Conservation (phyloP, 2,888 invertebrate genomes). For the Diachrysia chrysitis region DNA sequence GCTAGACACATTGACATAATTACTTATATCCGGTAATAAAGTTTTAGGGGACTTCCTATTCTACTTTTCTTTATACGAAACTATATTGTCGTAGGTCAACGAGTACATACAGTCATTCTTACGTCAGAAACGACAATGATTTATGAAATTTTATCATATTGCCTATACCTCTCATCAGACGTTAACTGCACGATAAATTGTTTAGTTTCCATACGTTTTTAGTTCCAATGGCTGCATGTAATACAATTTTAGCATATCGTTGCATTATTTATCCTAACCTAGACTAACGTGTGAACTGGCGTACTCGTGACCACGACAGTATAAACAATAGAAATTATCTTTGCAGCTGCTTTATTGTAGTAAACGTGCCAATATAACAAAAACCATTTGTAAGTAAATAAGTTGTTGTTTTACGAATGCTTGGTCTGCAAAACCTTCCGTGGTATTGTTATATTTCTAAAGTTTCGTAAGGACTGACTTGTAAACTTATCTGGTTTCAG, state of each 20-base stretch:
- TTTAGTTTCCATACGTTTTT: slow-evolving; percentile 35
- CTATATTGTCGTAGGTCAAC: slow-evolving; percentile 33
- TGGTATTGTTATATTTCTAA: slow-evolving; percentile 24
- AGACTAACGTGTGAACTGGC: slow-evolving; percentile 55
- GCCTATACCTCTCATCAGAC: background rate
- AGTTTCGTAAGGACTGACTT: slow-evolving; percentile 19
- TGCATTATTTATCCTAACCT: slow-evolving; percentile 52
- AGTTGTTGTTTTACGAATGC: slow-evolving; percentile 23
- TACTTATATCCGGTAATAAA: slow-evolving; percentile 47
- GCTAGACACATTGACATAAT: slow-evolving; percentile 46
- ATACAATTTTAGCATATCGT: slow-evolving; percentile 40
- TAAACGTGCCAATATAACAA: slow-evolving; percentile 45
- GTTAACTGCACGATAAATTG: slow-evolving; percentile 26
- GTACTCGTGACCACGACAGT: slow-evolving; percentile 53
- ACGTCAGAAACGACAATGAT: background rate
- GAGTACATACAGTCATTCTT: slow-evolving; percentile 4
- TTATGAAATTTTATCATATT: too few species aligned
- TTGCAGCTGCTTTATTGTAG: slow-evolving; percentile 41
- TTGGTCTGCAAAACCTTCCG: slow-evolving; percentile 14
- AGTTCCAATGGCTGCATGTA: slow-evolving; percentile 36
- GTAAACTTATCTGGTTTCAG: background rate
- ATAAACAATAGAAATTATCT: slow-evolving; percentile 40
- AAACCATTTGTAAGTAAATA: slow-evolving; percentile 13
- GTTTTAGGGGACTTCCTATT: slow-evolving; percentile 33
- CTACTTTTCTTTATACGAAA: slow-evolving; percentile 14